Base-by-base conservation (phyloP, 2,888 invertebrate species). In the Tinea semifulvella region DNA sequence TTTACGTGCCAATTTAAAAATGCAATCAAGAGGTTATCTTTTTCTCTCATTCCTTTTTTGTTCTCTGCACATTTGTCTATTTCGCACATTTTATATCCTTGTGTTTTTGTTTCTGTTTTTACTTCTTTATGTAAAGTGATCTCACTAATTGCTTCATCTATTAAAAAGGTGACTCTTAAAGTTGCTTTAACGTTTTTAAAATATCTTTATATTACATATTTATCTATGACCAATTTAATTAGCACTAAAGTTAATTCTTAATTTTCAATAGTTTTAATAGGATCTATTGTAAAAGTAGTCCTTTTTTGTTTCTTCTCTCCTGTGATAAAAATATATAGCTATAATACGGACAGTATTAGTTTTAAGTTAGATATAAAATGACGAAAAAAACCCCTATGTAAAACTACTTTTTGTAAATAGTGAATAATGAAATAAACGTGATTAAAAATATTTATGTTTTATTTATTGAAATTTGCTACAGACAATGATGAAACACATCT, bases 311-410 rank as follows among this genome's bases (percentile, higher is more conserved):
- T 38, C 17, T 38, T 38, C 8, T 38, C 19, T 18, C 11, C 38
- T 38, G 19, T 38, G 17, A 38, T 38, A 38, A 18, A 14, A 7
- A 17, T 8, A 38, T 38, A 18, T 18, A 40, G 13, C 3, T 22
- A 14, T 40, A 40, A 19, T 11, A 68, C 57, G 70, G 73, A 68
- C 72, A 76, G 76, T 76, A 71, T 56, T 70, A 72, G 65, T 49
- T 50, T 54, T 66, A 66, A 63, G 65, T 20, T 40, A 57, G 49
- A 54, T 31, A 25, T 54, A 65, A 66, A 66, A 65, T 60, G 58
- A 64, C 61, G 57, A 61, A 66, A 66, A 67, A 68, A 66, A 64
- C 50, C 50, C 31, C 6, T 8, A n/a, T n/a, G n/a, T n/a, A n/a
- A n/a, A n/a, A n/a, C n/a, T n/a, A n/a, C n/a, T n/a, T n/a, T n/a